Base-by-base conservation (phyloP, 2,888 invertebrate genomes). In the Trachelus tabidus region DNA sequence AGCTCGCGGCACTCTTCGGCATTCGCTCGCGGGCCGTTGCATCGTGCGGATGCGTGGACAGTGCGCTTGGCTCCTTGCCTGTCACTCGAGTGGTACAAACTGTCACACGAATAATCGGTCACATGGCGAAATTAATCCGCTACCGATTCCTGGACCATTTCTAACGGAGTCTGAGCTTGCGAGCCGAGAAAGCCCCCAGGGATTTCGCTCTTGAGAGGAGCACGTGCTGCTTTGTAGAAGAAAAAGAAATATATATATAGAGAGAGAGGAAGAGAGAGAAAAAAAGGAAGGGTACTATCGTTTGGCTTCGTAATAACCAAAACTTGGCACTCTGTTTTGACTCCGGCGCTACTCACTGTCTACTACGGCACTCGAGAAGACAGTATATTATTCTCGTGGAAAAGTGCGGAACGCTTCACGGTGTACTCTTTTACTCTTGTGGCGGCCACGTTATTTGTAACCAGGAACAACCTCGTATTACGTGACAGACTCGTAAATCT, bases 11-110 rank as follows among this genome's bases (percentile, higher is more conserved):
- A 71, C 79, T 79, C 79, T 71, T 76, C 80, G 81, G 84, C 85
- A 85, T 85, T 85, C 85, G 83, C 77, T 80, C 79, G 85, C 83
- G 86, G 83, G 80, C 83, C 83, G 85, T 81, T 77, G 80, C 69
- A 79, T 30, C 76, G 82, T 69, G 78, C 75, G 81, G 82, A 15
- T 83, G 56, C 56, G 56, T 56, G 23, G 56, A 56, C 56, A 56
- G 31, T 71, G 12, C 34, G 34, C 71, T 71, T 71, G 12, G 34
- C 33, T 71, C 12, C 0, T 34, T 34, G 71, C 31, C 71, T 31
- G 34, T 71, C 71, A 33, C 71, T 71, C 71, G 11, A 71, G 31
- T 56, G 56, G 56, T 33, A 31, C 15, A 71, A 71, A 12, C 71
- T 71, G 71, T 71, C 71, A 71, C 71, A 71, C 71, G 71, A 33